Conservation (phyloP, 2,113 vertebrate species). For the Gallinago paraguaiae region DNA sequence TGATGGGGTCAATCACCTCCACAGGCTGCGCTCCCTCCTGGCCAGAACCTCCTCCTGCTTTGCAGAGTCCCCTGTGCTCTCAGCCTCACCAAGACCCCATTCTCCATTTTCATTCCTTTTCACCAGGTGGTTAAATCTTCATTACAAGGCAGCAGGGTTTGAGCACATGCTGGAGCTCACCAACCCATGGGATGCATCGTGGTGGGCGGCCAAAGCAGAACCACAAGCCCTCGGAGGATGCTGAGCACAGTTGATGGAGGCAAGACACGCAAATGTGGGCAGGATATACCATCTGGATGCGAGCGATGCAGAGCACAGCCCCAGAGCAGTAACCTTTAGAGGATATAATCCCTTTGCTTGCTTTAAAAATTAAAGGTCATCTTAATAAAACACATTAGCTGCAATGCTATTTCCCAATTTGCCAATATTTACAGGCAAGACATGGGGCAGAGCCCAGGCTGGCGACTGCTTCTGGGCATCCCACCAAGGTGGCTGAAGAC, state of each 20-base stretch:
- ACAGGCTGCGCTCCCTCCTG: neutral
- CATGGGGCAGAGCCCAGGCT: neutral
- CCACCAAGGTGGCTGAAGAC: neutral
- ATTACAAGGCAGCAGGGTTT: neutral
- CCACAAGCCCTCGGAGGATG: neutral
- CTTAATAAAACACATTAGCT: neutral
- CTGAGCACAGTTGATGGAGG: neutral
- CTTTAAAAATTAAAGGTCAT: neutral
- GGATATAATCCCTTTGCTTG: neutral
- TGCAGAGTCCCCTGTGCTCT: neutral
- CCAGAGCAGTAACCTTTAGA: neutral
- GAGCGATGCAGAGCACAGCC: neutral
- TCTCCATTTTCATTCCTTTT: neutral
- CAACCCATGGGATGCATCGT: fast-evolving
- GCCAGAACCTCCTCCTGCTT: neutral
- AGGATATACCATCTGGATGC: neutral
- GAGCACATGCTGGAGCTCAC: fast-evolving
- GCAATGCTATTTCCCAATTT: neutral
- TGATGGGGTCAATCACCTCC: too few relatives aligned
- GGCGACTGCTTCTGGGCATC: neutral
- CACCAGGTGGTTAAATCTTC: neutral
- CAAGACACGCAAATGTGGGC: neutral
- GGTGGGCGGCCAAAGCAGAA: neutral
- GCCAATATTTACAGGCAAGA: neutral
- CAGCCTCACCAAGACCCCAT: neutral